A percentile compares a stretch with the other conserved stretches of the same genome.
Conservation (phyloP, 2,888 invertebrate species). For the Nomada goodeniana region DNA sequence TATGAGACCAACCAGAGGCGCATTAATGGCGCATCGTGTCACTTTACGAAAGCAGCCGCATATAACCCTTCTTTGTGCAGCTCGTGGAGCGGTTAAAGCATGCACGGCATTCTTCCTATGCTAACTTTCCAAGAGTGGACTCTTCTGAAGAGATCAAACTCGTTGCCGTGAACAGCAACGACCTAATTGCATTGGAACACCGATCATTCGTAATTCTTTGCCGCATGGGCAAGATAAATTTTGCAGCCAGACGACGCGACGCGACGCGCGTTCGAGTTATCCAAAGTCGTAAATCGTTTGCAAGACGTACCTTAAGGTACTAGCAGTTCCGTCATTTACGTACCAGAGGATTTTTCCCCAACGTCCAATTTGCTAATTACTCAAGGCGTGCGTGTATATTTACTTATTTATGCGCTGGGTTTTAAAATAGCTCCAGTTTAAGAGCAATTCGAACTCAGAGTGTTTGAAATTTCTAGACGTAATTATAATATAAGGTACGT, state of each 20-base stretch:
- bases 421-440: background rate
- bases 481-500: too few species aligned
- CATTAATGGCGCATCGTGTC: conserved; percentile 59
- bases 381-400: background rate
- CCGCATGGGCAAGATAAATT: conserved; percentile 7
- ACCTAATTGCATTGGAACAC: conserved; percentile 40
- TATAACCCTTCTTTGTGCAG: conserved; percentile 2
- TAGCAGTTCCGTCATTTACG: conserved; percentile 22
- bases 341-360: background rate
- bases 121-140: conserved; percentile 49
- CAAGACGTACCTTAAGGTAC: background rate
- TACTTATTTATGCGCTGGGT: background rate
- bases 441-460: background rate
- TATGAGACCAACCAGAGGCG: conserved; percentile 26
- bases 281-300: conserved; percentile 31
- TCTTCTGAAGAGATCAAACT: conserved; percentile 15
- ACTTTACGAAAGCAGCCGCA: conserved; percentile 46
- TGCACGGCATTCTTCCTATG: conserved; percentile 35
- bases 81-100: conserved; percentile 2
- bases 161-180: conserved; percentile 17
- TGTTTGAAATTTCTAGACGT: too few species aligned
- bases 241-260: background rate
- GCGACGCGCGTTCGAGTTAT: conserved; percentile 3
- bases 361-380: background rate
- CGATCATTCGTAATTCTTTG: conserved; percentile 22